Evolutionary conservation across 2,888 invertebrate genomes (phyloP).

Genomic region (Aspidiotus destructor): DNA sequence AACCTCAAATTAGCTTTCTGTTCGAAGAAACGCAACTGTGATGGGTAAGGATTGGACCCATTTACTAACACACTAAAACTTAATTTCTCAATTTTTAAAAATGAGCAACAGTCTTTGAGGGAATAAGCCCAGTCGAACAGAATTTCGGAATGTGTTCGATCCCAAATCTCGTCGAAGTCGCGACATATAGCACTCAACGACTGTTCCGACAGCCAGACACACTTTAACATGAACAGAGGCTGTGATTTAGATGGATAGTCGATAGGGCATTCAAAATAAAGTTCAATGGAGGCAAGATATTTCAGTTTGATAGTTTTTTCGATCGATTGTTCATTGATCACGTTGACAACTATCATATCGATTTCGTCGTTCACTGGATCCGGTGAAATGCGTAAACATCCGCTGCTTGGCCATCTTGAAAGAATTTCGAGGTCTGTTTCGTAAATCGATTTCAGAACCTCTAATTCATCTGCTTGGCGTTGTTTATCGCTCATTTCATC

Average conservation of each 20-base stretch:
- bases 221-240: slow-evolving; percentile 21
- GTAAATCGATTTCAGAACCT: slow-evolving; percentile 12
- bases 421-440: slow-evolving; percentile 1
- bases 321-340: slow-evolving; percentile 4
- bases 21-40: neutral
- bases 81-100: neutral
- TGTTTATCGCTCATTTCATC: slow-evolving; percentile 17
- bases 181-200: slow-evolving; percentile 10
- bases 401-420: slow-evolving; percentile 3
- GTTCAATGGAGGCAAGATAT: slow-evolving; percentile 19
- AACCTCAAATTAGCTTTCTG: neutral
- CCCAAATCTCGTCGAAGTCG: slow-evolving; percentile 17
- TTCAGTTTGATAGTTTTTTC: slow-evolving; percentile 8
- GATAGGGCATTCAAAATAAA: slow-evolving; percentile 13
- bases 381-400: slow-evolving; percentile 21
- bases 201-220: slow-evolving; percentile 10
- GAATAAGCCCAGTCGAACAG: slow-evolving; percentile 21
- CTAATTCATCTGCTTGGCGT: slow-evolving; percentile 22
- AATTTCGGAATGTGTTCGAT: slow-evolving; percentile 5
- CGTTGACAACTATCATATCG: neutral
- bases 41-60: neutral
- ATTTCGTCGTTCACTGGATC: slow-evolving; percentile 5
- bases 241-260: slow-evolving; percentile 20
- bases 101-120: slow-evolving; percentile 19
- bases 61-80: slow-evolving; percentile 5